A percentile compares a stretch with the other conserved stretches of the same genome.
phyloP scores from a whole-genome alignment of 1,140 invertebrate genomes.

The Atopsyche davidsoni region DNA sequence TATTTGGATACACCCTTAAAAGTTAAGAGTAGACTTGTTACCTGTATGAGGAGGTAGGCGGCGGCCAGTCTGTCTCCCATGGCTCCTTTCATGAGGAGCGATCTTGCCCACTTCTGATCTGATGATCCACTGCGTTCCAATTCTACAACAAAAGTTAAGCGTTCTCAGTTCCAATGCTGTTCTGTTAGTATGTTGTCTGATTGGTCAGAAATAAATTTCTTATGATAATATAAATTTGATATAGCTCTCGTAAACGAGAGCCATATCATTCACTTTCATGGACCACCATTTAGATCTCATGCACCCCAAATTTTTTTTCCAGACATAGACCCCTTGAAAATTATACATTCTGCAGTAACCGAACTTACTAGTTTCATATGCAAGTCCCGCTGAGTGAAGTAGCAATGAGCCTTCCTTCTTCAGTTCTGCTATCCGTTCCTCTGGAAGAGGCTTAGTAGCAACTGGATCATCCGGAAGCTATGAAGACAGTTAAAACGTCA shows the following conservation, averaged over 20 bases:
- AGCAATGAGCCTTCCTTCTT: constrained; percentile 56
- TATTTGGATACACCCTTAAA: too few species aligned
- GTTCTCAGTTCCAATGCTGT: constrained; percentile 17
- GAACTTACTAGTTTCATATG: constrained; percentile 52
- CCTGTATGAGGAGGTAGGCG: constrained; percentile 64
- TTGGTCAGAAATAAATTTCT: not conserved
- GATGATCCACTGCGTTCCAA: constrained; percentile 46
- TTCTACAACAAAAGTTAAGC: constrained; percentile 38
- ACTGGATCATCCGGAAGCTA: constrained; percentile 45
- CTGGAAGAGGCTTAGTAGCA: constrained; percentile 37
- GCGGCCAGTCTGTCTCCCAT: constrained; percentile 82
- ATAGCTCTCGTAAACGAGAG: not conserved
- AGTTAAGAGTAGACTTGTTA: too few species aligned
- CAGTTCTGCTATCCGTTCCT: constrained; percentile 48
- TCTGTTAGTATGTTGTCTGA: not conserved
- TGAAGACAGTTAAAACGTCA: constrained; percentile 2
- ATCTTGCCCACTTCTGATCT: constrained; percentile 70
- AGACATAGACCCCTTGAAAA: not conserved
- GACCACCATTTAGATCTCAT: not conserved
- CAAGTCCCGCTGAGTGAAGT: constrained; percentile 53
- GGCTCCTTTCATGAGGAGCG: constrained; percentile 73
- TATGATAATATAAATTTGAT: not conserved
- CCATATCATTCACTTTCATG: constrained; percentile 29
- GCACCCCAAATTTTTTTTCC: not conserved
- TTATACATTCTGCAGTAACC: not conserved